Conservation (phyloP, 2,888 invertebrate species). For the Rotaria socialis region DNA sequence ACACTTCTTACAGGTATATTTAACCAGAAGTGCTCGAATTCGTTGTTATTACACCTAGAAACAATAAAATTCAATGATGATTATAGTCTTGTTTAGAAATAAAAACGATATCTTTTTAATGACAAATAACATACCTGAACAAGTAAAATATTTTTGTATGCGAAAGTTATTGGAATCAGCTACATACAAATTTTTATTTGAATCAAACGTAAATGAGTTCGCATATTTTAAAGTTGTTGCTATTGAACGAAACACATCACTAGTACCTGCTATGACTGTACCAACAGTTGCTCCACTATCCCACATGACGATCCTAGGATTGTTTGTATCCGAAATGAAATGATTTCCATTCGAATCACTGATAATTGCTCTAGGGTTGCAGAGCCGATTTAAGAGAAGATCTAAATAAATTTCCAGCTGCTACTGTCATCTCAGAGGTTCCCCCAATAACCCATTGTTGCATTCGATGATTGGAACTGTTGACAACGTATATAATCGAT, state of each 20-base stretch:
- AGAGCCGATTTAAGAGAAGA: neutral
- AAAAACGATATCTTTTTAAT: no score
- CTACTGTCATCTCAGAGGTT: neutral
- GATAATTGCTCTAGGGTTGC: neutral
- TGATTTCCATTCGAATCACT: neutral
- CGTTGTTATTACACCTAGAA: no score
- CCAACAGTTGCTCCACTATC: neutral
- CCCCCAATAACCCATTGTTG: neutral
- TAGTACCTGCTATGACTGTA: neutral
- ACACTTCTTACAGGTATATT: no score
- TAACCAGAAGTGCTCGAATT: no score
- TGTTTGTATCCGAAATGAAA: neutral
- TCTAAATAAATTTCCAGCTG: neutral
- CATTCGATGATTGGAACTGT: neutral
- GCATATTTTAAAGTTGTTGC: neutral
- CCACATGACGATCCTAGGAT: neutral
- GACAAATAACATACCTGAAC: no score
- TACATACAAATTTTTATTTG: neutral
- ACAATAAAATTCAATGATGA: no score
- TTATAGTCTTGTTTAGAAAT: no score
- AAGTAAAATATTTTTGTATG: neutral
- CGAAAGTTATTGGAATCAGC: constrained; percentile 1
- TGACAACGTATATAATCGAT: neutral
- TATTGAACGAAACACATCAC: neutral
- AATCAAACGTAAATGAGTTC: neutral